Evolutionary conservation across 1,140 invertebrate species (phyloP).

Genomic region (Ganaspis sp.): DNA sequence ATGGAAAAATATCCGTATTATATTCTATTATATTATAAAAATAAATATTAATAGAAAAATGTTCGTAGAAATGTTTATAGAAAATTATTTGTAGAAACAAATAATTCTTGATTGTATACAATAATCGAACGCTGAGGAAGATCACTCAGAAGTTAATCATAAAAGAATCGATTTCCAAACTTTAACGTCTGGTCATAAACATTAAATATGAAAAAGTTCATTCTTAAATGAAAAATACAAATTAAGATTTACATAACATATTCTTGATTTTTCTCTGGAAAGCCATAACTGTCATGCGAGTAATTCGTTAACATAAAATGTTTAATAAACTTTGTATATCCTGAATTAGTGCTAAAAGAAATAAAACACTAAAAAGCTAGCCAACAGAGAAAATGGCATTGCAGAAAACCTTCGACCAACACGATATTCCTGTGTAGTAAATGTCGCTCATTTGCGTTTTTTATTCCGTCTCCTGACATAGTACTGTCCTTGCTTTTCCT

Average conservation of each 20-base stretch:
- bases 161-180: too few species aligned
- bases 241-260: not conserved
- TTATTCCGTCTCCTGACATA: conserved; percentile 39
- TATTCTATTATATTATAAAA: too few species aligned
- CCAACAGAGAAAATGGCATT: conserved; percentile 38
- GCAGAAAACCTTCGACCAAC: conserved; percentile 53
- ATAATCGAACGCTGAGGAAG: too few species aligned
- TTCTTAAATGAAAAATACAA: too few species aligned
- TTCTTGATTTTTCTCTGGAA: not conserved
- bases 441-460: conserved; percentile 49
- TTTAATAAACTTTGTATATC: not conserved
- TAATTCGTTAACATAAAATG: not conserved
- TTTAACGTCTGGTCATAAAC: not conserved
- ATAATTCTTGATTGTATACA: too few species aligned
- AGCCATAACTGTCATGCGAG: not conserved
- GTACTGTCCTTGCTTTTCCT: conserved; percentile 41
- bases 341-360: conserved; percentile 12
- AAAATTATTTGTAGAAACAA: too few species aligned
- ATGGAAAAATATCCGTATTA: too few species aligned
- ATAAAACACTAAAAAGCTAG: conserved; percentile 1
- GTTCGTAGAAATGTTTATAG: too few species aligned
- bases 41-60: too few species aligned
- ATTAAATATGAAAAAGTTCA: too few species aligned
- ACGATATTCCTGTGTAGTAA: conserved; percentile 42
- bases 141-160: too few species aligned